Evolutionary conservation across 2,888 invertebrate species (phyloP).

Genomic region (Torymus aiolomorphi): DNA sequence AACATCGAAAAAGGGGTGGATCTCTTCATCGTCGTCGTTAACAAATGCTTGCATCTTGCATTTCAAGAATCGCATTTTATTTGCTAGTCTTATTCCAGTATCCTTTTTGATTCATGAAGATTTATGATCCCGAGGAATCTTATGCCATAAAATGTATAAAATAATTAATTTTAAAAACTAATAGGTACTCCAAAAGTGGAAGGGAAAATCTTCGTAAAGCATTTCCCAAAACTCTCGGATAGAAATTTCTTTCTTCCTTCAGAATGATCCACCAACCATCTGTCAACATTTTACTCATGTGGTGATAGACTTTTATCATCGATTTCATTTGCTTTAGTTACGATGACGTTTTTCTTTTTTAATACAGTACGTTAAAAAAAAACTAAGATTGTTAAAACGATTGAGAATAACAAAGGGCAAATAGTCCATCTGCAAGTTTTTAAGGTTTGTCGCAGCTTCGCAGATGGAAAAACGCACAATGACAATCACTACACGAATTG

Average conservation of each 20-base stretch:
- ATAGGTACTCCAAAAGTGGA: slow-evolving; percentile 36
- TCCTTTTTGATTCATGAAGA: slow-evolving; percentile 42
- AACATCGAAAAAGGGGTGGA: slow-evolving; percentile 38
- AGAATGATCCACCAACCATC: slow-evolving; percentile 21
- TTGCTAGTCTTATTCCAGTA: slow-evolving; percentile 4
- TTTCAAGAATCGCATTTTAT: slow-evolving; percentile 31
- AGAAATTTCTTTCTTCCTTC: slow-evolving; percentile 24
- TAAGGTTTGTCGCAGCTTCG: background rate
- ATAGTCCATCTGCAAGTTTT: background rate
- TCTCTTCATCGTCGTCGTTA: slow-evolving; percentile 25
- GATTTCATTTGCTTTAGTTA: slow-evolving; percentile 1
- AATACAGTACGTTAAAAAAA: slow-evolving; percentile 17
- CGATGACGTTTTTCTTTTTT: slow-evolving; percentile 16
- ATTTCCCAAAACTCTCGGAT: slow-evolving; percentile 22
- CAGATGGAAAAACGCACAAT: slow-evolving; percentile 4
- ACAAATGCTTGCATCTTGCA: slow-evolving; percentile 27
- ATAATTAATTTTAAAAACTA: slow-evolving; percentile 52
- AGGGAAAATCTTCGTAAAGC: slow-evolving; percentile 13
- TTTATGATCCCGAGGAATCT: slow-evolving; percentile 34
- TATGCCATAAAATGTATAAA: slow-evolving; percentile 45
- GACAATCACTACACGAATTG: slow-evolving; percentile 37
- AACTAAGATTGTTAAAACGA: slow-evolving; percentile 26
- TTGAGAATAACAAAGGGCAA: slow-evolving; percentile 26
- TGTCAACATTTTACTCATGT: slow-evolving; percentile 8
- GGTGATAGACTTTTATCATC: background rate